Conservation (phyloP, 2,113 vertebrate species). For the Perognathus longimembris region DNA sequence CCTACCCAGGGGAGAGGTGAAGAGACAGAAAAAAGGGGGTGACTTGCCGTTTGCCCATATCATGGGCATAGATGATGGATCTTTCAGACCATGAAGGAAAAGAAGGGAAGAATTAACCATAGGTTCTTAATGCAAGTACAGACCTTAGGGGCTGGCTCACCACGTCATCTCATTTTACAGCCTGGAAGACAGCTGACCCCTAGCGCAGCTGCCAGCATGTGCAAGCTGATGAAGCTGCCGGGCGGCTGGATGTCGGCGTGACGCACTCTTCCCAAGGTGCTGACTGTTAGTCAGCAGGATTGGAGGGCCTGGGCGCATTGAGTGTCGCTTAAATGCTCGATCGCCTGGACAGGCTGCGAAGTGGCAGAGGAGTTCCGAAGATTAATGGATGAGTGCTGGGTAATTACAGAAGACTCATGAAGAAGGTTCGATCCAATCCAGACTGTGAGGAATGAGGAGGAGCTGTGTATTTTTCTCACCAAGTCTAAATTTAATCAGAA, state of each 20-base stretch:
- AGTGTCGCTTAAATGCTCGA: not conserved
- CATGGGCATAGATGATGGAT: not conserved
- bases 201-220: not conserved
- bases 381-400: not conserved
- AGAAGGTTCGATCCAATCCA: not conserved
- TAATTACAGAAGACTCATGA: not conserved
- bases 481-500: not conserved
- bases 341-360: not conserved
- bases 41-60: not conserved
- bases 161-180: not conserved
- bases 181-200: not conserved
- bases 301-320: not conserved
- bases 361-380: not conserved
- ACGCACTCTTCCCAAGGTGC: fast-evolving
- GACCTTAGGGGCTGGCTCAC: too few species aligned
- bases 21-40: not conserved
- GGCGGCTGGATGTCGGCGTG: not conserved
- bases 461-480: not conserved
- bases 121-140: too few species aligned
- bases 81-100: not conserved
- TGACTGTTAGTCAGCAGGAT: not conserved
- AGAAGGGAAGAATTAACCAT: not conserved
- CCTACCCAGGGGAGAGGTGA: not conserved
- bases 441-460: not conserved
- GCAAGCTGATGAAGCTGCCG: not conserved